A percentile compares a stretch with the other conserved stretches of the same genome.
These are phyloP conservation scores for Ceratosolen fusciceps DNA, from an alignment of 1,140 invertebrate genomes.

Conservation along the genomic window DNA sequence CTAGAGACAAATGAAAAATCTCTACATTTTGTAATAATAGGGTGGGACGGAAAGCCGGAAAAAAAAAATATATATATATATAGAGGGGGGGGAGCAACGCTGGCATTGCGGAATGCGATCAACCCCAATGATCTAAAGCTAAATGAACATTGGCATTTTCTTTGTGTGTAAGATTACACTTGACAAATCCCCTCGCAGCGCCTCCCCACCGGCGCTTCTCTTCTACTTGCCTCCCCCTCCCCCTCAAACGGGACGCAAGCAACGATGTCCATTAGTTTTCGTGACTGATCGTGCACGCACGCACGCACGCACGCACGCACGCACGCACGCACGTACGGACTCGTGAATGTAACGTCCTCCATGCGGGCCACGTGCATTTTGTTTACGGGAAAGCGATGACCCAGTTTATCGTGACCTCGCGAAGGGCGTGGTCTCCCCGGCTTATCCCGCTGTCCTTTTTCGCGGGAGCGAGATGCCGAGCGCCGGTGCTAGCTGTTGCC, in stretches of 20 bases:
- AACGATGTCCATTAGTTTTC: not conserved
- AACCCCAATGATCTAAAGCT: too few relatives aligned
- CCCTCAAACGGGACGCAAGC: not conserved
- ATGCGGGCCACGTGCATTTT: slow-evolving; percentile 41
- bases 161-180: too few relatives aligned
- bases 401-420: slow-evolving; percentile 25
- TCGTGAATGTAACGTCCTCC: not conserved
- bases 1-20: too few relatives aligned
- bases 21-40: too few relatives aligned
- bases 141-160: too few relatives aligned
- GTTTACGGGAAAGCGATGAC: slow-evolving; percentile 43
- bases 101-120: too few relatives aligned
- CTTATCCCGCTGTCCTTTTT: not conserved
- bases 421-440: slow-evolving; percentile 36
- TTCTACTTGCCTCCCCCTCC: not conserved
- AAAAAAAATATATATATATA: too few relatives aligned
- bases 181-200: too few relatives aligned
- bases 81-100: too few relatives aligned
- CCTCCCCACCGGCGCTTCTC: too few relatives aligned
- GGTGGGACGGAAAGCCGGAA: too few relatives aligned
- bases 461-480: not conserved
- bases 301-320: not conserved
- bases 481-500: not conserved
- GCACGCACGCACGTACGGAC: too few relatives aligned
- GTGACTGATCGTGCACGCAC: not conserved